These are phyloP conservation scores for Hippopotamus amphibius DNA, from an alignment of 2,113 vertebrate genomes.

Conservation along the genomic window DNA sequence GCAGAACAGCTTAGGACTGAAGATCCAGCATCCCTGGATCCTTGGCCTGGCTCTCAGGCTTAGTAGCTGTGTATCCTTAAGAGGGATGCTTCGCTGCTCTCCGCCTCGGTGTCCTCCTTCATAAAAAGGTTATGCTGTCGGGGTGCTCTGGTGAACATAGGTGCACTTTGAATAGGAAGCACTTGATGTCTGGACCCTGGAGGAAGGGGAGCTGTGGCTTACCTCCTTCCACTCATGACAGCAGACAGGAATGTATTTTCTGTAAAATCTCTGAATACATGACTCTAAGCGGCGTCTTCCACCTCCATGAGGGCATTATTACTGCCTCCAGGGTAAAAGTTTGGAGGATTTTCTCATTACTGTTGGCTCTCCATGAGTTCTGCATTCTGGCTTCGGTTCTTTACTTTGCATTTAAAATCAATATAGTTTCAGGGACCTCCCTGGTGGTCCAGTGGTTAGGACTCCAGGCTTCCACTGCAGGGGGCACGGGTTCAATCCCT, in stretches of 20 bases:
- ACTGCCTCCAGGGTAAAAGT: neutral
- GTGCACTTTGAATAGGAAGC: accelerated
- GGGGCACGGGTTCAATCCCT: neutral
- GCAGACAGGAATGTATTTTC: neutral
- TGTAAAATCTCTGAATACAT: neutral
- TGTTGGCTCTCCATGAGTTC: neutral
- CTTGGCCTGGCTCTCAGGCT: neutral
- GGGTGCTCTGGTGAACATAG: neutral
- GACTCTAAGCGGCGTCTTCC: neutral
- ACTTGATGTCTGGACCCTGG: accelerated
- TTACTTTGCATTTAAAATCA: neutral
- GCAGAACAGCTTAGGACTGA: neutral
- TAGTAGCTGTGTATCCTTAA: neutral
- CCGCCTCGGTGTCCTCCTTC: neutral
- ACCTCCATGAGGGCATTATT: neutral
- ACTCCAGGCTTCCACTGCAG: neutral
- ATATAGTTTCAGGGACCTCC: neutral
- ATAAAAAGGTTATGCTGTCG: neutral
- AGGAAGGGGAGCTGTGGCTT: neutral
- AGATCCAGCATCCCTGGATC: neutral
- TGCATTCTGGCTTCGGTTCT: neutral
- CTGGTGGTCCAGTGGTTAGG: neutral
- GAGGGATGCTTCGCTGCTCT: no score
- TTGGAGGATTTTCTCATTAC: neutral
- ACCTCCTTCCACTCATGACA: neutral